Evolutionary conservation across 2,797 vertebrate species (phyloP).

Genomic region (Cyprinodon diabolis): DNA sequence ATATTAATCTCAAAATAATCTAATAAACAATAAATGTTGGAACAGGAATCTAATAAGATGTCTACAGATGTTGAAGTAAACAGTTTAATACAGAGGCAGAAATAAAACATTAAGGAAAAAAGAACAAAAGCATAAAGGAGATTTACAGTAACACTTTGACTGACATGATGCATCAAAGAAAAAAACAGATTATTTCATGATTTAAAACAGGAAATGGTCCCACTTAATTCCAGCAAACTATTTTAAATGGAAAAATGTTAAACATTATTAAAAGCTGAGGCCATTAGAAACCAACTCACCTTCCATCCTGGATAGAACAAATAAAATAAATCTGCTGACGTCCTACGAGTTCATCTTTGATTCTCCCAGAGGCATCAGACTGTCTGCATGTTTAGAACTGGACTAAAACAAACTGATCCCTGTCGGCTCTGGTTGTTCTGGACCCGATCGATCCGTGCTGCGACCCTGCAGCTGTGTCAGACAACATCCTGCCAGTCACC

Average conservation of each 20-base stretch:
- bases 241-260: no score
- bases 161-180: no score
- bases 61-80: background rate
- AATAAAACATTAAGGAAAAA: background rate
- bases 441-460: conserved; percentile 66
- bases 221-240: background rate
- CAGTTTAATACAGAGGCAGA: background rate
- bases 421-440: conserved; percentile 17
- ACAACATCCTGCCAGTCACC: conserved; percentile 27
- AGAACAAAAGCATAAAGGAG: background rate
- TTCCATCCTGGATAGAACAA: conserved; percentile 59
- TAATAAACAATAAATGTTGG: no score
- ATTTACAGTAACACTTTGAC: no score
- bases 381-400: conserved; percentile 23
- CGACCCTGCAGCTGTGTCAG: background rate
- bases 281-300: conserved; percentile 50
- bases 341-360: conserved; percentile 29
- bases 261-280: background rate
- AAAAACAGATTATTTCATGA: no score
- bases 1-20: background rate
- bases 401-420: conserved; percentile 30
- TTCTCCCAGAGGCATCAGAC: conserved; percentile 1
- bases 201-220: no score
- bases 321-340: background rate
- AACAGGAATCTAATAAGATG: background rate